Evolutionary conservation across 2,797 vertebrate species (phyloP).

Genomic region (Anguilla pacifica): DNA sequence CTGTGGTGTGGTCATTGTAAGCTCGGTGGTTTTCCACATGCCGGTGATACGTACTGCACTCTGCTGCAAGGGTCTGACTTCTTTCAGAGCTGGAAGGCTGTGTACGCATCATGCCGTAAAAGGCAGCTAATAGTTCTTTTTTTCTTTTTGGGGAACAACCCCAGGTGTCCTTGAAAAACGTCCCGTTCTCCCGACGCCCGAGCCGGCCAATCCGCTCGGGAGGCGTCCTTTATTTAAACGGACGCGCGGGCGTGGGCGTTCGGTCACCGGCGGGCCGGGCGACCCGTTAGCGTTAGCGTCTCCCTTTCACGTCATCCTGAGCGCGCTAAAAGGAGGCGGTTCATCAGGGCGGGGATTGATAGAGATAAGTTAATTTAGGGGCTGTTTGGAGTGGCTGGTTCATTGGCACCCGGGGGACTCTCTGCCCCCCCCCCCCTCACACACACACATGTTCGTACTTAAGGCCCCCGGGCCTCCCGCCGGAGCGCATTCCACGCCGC

Average conservation of each 20-base stretch:
- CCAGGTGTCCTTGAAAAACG: background rate
- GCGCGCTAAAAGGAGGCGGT: conserved; percentile 5
- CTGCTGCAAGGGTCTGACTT: background rate
- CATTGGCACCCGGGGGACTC: conserved; percentile 63
- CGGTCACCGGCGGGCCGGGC: conserved; percentile 64
- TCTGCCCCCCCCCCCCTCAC: conserved; percentile 47
- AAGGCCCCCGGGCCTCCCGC: conserved; percentile 57
- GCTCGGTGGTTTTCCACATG: background rate
- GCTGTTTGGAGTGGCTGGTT: conserved; percentile 87
- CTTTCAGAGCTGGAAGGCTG: background rate
- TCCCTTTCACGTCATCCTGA: conserved; percentile 70
- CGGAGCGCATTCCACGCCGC: conserved; percentile 52
- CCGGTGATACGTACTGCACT: background rate
- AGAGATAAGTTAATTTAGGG: conserved; percentile 83
- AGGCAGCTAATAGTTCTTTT: too few species aligned
- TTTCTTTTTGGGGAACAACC: background rate
- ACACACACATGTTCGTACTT: conserved; percentile 70
- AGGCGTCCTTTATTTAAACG: background rate
- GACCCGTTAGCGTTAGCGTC: conserved; percentile 68
- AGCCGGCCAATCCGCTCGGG: background rate
- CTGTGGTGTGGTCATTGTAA: background rate
- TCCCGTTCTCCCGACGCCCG: background rate
- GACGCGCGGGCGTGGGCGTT: background rate
- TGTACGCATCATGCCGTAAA: background rate
- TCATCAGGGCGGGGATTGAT: background rate